Evolutionary conservation across 2,113 vertebrate species (phyloP), one percentile per base, ranked within the genome.

Genomic region (Gymnocephalus cernua): DNA sequence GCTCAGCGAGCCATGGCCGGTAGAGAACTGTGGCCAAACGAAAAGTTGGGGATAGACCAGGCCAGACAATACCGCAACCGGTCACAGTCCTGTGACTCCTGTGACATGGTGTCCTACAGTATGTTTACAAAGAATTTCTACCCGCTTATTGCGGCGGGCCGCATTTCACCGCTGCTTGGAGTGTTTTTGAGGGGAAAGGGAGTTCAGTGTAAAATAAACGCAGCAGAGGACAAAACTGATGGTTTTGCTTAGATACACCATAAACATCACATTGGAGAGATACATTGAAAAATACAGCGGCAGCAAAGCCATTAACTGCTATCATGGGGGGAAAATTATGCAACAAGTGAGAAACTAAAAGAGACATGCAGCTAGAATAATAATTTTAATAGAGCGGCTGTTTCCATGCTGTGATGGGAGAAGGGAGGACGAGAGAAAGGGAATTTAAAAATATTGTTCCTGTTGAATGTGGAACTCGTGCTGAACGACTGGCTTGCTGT

Each of bases 281-380:
- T 57, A 66, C 58, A 83, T 79, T 82, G 77, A 89, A 88, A 86
- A 89, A 59, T 70, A 87, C 87, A 82, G 45, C 65, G 48, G 65
- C 71, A 59, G 73, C 48, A 83, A 79, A 80, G 70, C 72, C 50
- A 83, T 80, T 84, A 73, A 77, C 53, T 77, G 29, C n/a, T 87
- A 71, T 80, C 70, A 58, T 74, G 73, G 68, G 50, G 56, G 56
- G 2, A 2, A 41, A 82, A 80, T 84, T 32, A 82, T 89, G 88
- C 80, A 89, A 88, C 80, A 86, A 79, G 74, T 35, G 64, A 63
- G 68, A 78, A 85, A 84, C 48, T 66, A 11, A 74, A 78, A 25
- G 6, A 89, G 66, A 62, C 21, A 63, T 57, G 45, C 21, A 51
- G 61, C 75, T 16, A 18, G 53, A 58, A n/a, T n/a, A n/a, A n/a